Base-by-base conservation (phyloP, 2,113 vertebrate genomes). In the Eulemur macaco region DNA sequence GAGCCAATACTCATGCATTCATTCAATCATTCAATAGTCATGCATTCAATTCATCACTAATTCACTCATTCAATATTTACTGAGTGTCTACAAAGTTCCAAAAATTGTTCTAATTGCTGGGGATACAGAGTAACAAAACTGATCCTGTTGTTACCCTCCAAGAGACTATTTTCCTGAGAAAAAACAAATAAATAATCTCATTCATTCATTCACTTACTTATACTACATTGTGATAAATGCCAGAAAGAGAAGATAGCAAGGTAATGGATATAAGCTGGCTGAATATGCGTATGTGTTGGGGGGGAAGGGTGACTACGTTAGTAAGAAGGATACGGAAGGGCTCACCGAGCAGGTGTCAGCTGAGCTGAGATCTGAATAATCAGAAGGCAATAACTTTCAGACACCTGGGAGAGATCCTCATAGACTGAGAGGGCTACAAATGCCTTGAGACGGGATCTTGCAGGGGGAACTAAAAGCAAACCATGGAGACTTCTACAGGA, bases 251-350 rank as follows among this genome's bases (percentile, higher is more conserved):
- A 66, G n/a, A 78, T 2, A 68, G 64, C 37, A 71, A 54, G 63
- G 29, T 25, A 39, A 54, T 1, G 14, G 12, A 6, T 0, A 21
- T 1, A 8, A 37, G 20, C 4, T 37, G 45, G 11, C 3, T 54
- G 15, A 31, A 25, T 21, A 11, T 52, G 50, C 18, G 6, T 27
- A 29, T 12, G 68, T 69, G 1, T 13, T 37, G 31, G 7, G 27
- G 1, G 20, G 15, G 52, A 34, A 18, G 42, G 9, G 15, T 27
- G 50, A 42, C 8, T 21, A 31, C 10, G 34, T 39, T 31, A 47
- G 31, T 23, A 50, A 52, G 60, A 85, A 21, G 25, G n/a, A 17
- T 45, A 64, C 45, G 42, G 12, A 52, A 47, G 20, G 52, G 42
- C 56, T n/a, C 42, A 45, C 20, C n/a, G 13, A 31, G 11, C 17